Percentiles rank a stretch among this genome's conserved stretches.
These are phyloP conservation scores for Eupithecia centaureata DNA, from an alignment of 2,888 invertebrate genomes.

Conservation along the genomic window DNA sequence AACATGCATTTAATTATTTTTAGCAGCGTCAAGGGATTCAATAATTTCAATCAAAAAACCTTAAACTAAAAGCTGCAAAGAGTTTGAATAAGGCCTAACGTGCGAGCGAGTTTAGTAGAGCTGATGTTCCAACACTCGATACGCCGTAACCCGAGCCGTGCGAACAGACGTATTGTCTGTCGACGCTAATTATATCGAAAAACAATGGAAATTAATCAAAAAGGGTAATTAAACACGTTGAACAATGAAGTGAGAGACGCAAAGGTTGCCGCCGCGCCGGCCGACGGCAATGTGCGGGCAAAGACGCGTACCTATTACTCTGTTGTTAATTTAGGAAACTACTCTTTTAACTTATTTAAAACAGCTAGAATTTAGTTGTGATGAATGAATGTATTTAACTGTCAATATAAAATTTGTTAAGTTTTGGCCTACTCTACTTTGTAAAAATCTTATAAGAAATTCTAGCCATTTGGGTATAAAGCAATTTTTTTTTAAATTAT, in stretches of 20 bases:
- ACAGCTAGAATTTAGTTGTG: not conserved
- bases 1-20: no score
- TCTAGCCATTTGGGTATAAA: no score
- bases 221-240: slow-evolving; percentile 41
- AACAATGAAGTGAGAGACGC: slow-evolving; percentile 23
- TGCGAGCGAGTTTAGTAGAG: not conserved
- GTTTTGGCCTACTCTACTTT: not conserved
- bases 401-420: not conserved
- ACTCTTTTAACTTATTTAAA: not conserved
- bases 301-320: not conserved
- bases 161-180: slow-evolving; percentile 56
- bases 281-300: not conserved
- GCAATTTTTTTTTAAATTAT: not conserved
- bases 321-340: no score
- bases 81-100: not conserved
- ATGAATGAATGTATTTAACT: not conserved
- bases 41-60: not conserved
- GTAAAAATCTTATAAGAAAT: not conserved
- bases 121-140: slow-evolving; percentile 18
- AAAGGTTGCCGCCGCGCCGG: slow-evolving; percentile 19
- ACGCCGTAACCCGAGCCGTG: slow-evolving; percentile 61
- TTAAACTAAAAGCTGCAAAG: not conserved
- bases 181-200: slow-evolving; percentile 68
- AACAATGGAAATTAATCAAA: slow-evolving; percentile 60
- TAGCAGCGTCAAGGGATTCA: not conserved